Base-by-base conservation (phyloP, 1,140 invertebrate genomes). In the Drosophila quadrilineata region DNA sequence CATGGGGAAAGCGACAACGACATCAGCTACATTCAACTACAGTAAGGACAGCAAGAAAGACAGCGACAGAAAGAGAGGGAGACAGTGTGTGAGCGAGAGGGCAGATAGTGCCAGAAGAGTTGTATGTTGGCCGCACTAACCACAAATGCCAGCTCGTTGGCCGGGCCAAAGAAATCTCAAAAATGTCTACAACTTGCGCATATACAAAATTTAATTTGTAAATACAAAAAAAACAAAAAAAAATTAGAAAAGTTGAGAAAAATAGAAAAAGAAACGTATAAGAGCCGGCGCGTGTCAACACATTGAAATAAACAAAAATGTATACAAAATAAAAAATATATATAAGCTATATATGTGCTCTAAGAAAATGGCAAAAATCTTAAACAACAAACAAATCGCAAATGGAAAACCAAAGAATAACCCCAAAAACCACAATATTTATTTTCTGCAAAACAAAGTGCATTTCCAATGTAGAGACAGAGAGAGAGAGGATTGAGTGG, bases 1-100 rank as follows among this genome's bases (percentile, higher is more conserved):
- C 77, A 85, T 84, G 77, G 77, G 70, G 45, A 77, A 72, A 71
- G 79, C 77, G 77, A 84, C 73, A 77, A 65, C 60, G 70, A 73
- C 53, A 73, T 70, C 77, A 74, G 58, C 77, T 65, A 58, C 38
- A 28, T 35, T 58, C 48, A 59, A 45, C 43, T 36, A 38, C 40
- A 65, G 35, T 67, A 59, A 84, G 68, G 72, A 80, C 76, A 76
- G 62, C 71, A 57, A 71, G 66, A 52, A 60, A 48, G 60, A 59
- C 58, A 59, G 71, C 33, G 59, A 74, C 40, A 24, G 28, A 49
- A 22, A 49, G 35, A 26, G 62, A 52, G 16, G 14, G 4, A 3
- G 31, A 35, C 2, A 36, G 36, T 26, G 63, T 56, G 56, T n/a
- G 29, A 12, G n/a, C 40, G 22, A 43, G 29, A 31, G 29, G 16